Evolutionary conservation across 2,113 vertebrate species (phyloP), one percentile per base, ranked within the genome.

Genomic region (Pseudopodoces humilis): DNA sequence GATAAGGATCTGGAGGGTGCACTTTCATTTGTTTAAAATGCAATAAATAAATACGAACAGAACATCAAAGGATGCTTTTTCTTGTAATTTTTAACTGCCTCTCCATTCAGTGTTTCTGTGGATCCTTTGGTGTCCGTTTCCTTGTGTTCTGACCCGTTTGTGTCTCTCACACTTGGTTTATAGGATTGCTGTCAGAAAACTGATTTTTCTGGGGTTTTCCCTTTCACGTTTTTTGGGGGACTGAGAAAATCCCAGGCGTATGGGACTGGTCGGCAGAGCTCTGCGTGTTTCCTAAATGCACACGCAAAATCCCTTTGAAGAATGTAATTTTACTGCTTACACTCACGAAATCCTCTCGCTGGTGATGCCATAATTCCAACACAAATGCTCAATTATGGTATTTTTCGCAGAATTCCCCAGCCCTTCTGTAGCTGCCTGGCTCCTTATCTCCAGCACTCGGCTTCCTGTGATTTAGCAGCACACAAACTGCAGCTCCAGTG

Each of bases 381-480:
- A 41, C 59, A 88, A 87, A 75, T 21, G 58, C 63, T 33, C 74
- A 58, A 68, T 93, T 77, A 35, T 4, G 35, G 21, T 52, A 10
- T 65, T 94, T 90, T n/a, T 53, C 35, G 22, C 21, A 21, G 39
- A 35, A 55, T 9, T 56, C 41, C 50, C 52, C 8, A 18, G 2
- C 22, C 49, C 67, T 43, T 23, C 22, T 62, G 28, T 91, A 47
- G 64, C 58, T 76, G 90, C 94, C 81, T 37, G 91, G 83, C 71
- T 95, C 93, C 95, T 96, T 96, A 95, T 96, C 96, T 97, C 41
- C 50, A 9, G 27, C 13, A 13, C 94, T 95, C 5, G 58, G 85
- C 91, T 97, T 97, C 92, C 97, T 98, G 88, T 90, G 70, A 91
- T 95, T 88, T 86, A 92, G 70, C 47, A 72, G 74, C 67, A 8